A percentile compares a stretch with the other conserved stretches of the same genome.
These are phyloP conservation scores for Sceliomorpha sp. DNA, from an alignment of 2,888 invertebrate species.

Conservation along the genomic window DNA sequence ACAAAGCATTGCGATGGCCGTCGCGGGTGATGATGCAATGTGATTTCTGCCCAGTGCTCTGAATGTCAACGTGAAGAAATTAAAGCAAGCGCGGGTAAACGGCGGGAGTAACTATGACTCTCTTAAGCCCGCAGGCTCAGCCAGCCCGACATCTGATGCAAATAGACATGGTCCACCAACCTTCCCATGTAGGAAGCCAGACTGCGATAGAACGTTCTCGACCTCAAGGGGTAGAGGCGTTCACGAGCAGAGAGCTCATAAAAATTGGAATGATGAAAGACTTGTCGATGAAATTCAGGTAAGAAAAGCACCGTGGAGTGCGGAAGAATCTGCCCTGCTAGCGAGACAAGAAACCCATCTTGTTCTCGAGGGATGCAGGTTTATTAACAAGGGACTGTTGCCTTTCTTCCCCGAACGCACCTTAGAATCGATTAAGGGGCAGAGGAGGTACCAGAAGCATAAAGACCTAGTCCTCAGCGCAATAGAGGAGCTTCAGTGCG, in stretches of 20 bases:
- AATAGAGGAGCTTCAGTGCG: neutral
- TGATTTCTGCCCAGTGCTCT: slow-evolving; percentile 87
- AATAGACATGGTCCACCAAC: too few relatives aligned
- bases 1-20: slow-evolving; percentile 85
- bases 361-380: neutral
- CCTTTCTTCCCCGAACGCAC: neutral
- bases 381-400: slow-evolving; percentile 1
- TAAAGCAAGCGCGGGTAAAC: slow-evolving; percentile 84
- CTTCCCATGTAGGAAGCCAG: neutral
- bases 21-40: slow-evolving; percentile 84
- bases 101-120: slow-evolving; percentile 81
- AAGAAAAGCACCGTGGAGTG: neutral
- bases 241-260: slow-evolving; percentile 14
- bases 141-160: too few relatives aligned
- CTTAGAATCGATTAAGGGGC: neutral
- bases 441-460: neutral
- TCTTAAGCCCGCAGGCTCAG: slow-evolving; percentile 20
- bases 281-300: too few relatives aligned
- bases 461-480: too few relatives aligned
- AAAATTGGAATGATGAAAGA: slow-evolving; percentile 18
- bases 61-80: slow-evolving; percentile 86
- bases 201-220: neutral
- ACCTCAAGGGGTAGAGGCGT: slow-evolving; percentile 4
- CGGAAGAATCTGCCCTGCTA: neutral
- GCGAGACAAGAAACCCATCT: neutral